Evolutionary conservation across 2,888 invertebrate genomes (phyloP).

Genomic region (Agriotes lineatus): DNA sequence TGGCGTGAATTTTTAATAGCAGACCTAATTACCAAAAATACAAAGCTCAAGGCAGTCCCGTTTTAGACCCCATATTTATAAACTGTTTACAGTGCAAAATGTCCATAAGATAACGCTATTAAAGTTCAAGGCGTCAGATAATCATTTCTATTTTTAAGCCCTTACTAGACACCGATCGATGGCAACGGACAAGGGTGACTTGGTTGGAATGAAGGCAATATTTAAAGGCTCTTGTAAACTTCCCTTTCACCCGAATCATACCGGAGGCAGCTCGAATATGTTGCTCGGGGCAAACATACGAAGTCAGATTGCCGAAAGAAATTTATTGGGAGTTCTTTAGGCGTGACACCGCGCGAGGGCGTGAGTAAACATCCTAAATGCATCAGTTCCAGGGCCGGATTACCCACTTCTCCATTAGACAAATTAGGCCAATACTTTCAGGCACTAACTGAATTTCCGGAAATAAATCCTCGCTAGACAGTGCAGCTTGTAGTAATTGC

Average conservation of each 20-base stretch:
- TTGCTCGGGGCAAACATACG: neutral
- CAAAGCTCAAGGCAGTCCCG: neutral
- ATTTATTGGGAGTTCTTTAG: slow-evolving; percentile 8
- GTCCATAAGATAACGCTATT: slow-evolving; percentile 2
- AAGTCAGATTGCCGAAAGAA: neutral
- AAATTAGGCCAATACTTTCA: slow-evolving; percentile 7
- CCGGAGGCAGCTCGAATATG: too few relatives aligned
- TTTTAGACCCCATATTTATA: slow-evolving; percentile 19
- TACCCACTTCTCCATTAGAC: slow-evolving; percentile 4
- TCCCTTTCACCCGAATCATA: neutral
- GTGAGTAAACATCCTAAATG: slow-evolving; percentile 7
- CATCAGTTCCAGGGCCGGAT: slow-evolving; percentile 6
- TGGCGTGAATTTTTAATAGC: neutral
- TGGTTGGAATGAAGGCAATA: slow-evolving; percentile 2
- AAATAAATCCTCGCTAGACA: too few relatives aligned
- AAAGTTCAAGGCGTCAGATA: slow-evolving; percentile 38
- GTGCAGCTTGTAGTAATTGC: too few relatives aligned
- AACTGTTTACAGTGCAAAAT: slow-evolving; percentile 19
- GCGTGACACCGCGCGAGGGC: neutral
- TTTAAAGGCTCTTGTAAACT: neutral
- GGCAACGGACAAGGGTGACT: slow-evolving; percentile 1
- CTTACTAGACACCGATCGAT: slow-evolving; percentile 25
- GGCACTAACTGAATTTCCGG: neutral
- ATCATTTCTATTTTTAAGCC: slow-evolving; percentile 34
- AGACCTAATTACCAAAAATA: slow-evolving; percentile 1